Percentiles rank a stretch among this genome's conserved stretches.
These are phyloP conservation scores for Acanthacorydalis orientalis DNA, from an alignment of 2,888 invertebrate species.

Conservation along the genomic window DNA sequence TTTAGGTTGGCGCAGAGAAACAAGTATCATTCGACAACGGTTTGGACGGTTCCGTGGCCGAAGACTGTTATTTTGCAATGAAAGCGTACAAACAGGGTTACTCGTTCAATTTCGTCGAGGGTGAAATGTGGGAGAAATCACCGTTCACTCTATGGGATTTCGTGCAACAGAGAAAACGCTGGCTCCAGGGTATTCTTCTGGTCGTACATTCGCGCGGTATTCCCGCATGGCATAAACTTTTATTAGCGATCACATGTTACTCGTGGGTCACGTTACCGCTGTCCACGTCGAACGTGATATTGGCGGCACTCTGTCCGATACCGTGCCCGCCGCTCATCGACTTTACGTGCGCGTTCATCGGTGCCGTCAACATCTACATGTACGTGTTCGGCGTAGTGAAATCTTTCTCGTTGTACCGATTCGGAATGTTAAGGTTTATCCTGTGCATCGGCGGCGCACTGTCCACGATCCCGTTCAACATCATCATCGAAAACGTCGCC, in stretches of 20 bases:
- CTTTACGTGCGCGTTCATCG: slow-evolving; percentile 77
- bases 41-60: slow-evolving; percentile 91
- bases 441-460: slow-evolving; percentile 74
- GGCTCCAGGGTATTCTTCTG: slow-evolving; percentile 83
- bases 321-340: slow-evolving; percentile 72
- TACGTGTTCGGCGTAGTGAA: slow-evolving; percentile 95
- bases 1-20: slow-evolving; percentile 75
- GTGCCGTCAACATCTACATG: slow-evolving; percentile 92
- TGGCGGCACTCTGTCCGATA: slow-evolving; percentile 75
- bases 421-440: slow-evolving; percentile 61
- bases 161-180: slow-evolving; percentile 87
- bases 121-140: slow-evolving; percentile 98
- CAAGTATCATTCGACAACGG: slow-evolving; percentile 92
- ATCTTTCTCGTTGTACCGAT: slow-evolving; percentile 79
- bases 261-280: slow-evolving; percentile 93
- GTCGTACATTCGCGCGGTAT: slow-evolving; percentile 78
- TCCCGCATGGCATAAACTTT: slow-evolving; percentile 59
- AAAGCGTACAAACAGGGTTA: slow-evolving; percentile 81
- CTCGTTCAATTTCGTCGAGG: slow-evolving; percentile 88
- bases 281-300: slow-evolving; percentile 73
- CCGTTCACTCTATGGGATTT: slow-evolving; percentile 92
- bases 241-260: slow-evolving; percentile 78
- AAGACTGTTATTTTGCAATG: slow-evolving; percentile 96
- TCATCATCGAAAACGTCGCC: slow-evolving; percentile 86
- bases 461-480: slow-evolving; percentile 82